Percentiles rank a stretch among this genome's conserved stretches.
phyloP scores from a whole-genome alignment of 1,140 invertebrate genomes.

The Heliconius eleuchia region DNA sequence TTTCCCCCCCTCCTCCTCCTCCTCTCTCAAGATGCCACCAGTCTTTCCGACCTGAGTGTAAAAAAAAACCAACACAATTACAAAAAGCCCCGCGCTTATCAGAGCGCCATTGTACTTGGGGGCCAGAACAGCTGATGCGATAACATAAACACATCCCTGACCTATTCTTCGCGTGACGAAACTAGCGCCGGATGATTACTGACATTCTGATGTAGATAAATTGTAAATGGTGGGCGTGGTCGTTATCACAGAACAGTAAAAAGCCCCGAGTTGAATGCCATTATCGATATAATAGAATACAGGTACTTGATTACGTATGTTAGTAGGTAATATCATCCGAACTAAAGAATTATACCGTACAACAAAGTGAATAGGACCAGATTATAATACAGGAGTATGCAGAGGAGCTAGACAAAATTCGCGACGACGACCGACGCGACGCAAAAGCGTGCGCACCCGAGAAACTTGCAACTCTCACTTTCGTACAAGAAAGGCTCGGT shows the following conservation, averaged over 20 bases:
- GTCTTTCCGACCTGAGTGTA: constrained; percentile 32
- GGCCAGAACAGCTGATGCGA: constrained; percentile 56
- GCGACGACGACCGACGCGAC: constrained; percentile 52
- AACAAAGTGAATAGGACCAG: neutral
- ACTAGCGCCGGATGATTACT: constrained; percentile 46
- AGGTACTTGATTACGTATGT: constrained; percentile 29
- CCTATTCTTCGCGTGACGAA: constrained; percentile 56
- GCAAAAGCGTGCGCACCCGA: constrained; percentile 50
- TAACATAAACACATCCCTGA: constrained; percentile 60
- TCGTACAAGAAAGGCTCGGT: constrained; percentile 65
- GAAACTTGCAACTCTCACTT: constrained; percentile 74
- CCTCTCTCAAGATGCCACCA: constrained; percentile 49
- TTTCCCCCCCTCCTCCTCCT: too few relatives aligned
- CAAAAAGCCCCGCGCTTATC: constrained; percentile 37
- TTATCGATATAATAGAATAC: constrained; percentile 27
- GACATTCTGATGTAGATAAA: constrained; percentile 50
- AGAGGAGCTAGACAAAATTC: constrained; percentile 51
- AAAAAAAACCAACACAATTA: constrained; percentile 35
- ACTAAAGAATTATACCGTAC: neutral
- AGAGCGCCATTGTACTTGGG: constrained; percentile 24
- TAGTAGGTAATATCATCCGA: neutral
- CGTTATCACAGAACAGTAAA: constrained; percentile 53
- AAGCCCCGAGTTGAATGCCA: constrained; percentile 38
- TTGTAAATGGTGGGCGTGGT: constrained; percentile 49
- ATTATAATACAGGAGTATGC: constrained; percentile 24